Evolutionary conservation across 1,140 invertebrate species (phyloP).

Genomic region (Drosophila yakuba): DNA sequence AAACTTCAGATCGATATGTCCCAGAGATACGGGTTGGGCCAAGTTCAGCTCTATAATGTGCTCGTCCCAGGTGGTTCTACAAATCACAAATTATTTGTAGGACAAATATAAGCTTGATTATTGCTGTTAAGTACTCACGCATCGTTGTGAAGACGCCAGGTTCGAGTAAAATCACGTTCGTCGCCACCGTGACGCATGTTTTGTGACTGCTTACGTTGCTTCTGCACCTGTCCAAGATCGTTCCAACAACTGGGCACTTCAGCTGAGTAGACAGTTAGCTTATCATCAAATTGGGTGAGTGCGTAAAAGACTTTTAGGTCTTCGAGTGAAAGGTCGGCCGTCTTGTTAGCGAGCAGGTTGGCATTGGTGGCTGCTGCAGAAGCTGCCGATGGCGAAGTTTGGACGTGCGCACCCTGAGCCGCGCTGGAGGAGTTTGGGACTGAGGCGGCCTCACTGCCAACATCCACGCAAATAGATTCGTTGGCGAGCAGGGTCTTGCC

Average conservation of each 20-base stretch:
- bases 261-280: constrained; percentile 89
- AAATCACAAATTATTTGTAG: neutral
- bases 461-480: constrained; percentile 50
- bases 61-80: constrained; percentile 93
- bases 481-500: constrained; percentile 8
- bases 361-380: constrained; percentile 51
- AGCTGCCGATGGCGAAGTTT: constrained; percentile 62
- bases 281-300: constrained; percentile 88
- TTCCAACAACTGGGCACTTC: constrained; percentile 97
- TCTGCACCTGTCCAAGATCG: constrained; percentile 95
- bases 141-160: constrained; percentile 94
- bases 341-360: constrained; percentile 86
- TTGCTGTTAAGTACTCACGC: constrained; percentile 85
- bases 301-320: constrained; percentile 87
- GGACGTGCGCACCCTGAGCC: constrained; percentile 44
- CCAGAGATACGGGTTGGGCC: constrained; percentile 90
- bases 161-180: constrained; percentile 92
- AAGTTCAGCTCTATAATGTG: constrained; percentile 95
- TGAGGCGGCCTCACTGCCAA: constrained; percentile 30
- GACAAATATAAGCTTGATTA: neutral
- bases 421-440: neutral
- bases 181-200: constrained; percentile 91
- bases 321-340: constrained; percentile 85
- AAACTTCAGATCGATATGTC: constrained; percentile 95
- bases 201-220: constrained; percentile 92